Percentiles rank a stretch among this genome's conserved stretches.
phyloP scores from a whole-genome alignment of 2,888 invertebrate species.

The Xiphydria camelus region DNA sequence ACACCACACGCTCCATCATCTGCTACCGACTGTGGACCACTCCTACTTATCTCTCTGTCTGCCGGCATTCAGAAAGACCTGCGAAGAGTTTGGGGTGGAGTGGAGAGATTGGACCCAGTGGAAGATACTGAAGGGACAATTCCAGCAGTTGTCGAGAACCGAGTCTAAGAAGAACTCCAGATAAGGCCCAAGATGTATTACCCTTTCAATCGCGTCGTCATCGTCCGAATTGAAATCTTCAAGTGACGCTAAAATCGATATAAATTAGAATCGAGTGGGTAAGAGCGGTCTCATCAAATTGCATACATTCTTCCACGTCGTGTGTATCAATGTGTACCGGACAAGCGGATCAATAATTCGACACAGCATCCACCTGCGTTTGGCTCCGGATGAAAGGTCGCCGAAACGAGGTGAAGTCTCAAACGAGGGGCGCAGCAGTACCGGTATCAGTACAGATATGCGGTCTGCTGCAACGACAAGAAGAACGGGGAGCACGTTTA shows the following conservation, averaged over 20 bases:
- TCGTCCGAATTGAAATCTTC: not conserved
- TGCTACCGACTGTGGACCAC: slow-evolving; percentile 81
- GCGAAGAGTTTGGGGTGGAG: slow-evolving; percentile 66
- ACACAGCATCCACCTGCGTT: too few relatives aligned
- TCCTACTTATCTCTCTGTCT: slow-evolving; percentile 69
- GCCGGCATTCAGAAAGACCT: slow-evolving; percentile 66
- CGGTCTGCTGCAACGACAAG: too few relatives aligned
- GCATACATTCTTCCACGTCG: too few relatives aligned
- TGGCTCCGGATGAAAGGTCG: too few relatives aligned
- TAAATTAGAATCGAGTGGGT: too few relatives aligned
- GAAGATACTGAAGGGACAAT: slow-evolving; percentile 70
- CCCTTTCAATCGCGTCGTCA: not conserved
- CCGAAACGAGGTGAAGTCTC: too few relatives aligned
- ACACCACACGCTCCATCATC: slow-evolving; percentile 77
- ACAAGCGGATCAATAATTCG: too few relatives aligned
- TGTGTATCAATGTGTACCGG: too few relatives aligned
- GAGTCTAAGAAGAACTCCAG: slow-evolving; percentile 47
- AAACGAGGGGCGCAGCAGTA: too few relatives aligned
- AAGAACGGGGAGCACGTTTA: slow-evolving; percentile 2
- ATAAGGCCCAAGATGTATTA: not conserved
- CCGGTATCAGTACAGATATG: too few relatives aligned
- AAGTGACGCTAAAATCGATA: too few relatives aligned
- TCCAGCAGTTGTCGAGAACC: slow-evolving; percentile 63
- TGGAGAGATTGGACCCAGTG: slow-evolving; percentile 58
- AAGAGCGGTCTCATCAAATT: too few relatives aligned